Evolutionary conservation across 2,113 vertebrate genomes (phyloP).

Genomic region (Paratilapia polleni): DNA sequence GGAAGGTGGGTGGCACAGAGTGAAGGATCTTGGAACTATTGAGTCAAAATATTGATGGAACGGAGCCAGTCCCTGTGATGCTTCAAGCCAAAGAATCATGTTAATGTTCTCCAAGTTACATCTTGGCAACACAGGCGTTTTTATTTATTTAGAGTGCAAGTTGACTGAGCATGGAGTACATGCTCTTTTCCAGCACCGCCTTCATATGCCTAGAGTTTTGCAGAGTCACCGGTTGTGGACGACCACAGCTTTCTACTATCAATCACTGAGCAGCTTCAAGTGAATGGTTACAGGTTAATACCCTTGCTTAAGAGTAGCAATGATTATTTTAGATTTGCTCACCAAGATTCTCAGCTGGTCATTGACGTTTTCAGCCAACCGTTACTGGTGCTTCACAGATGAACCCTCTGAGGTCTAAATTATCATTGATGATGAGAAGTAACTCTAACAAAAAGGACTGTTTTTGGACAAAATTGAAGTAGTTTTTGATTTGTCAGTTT

Average conservation of each 20-base stretch:
- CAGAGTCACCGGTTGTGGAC: slow-evolving; percentile 1
- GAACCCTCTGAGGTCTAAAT: background rate
- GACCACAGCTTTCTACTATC: background rate
- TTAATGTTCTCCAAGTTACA: slow-evolving; percentile 53
- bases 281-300: background rate
- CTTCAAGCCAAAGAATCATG: slow-evolving; percentile 64
- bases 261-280: background rate
- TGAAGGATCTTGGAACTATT: slow-evolving; percentile 59
- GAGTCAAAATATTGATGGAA: slow-evolving; percentile 74
- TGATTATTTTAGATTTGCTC: background rate
- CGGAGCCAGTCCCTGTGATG: slow-evolving; percentile 50
- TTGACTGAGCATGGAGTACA: slow-evolving; percentile 32
- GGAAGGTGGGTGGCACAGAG: slow-evolving; percentile 54
- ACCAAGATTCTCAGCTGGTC: background rate
- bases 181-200: slow-evolving; percentile 17
- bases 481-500: background rate
- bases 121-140: slow-evolving; percentile 51
- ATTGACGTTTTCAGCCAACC: background rate
- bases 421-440: background rate
- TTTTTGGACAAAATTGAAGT: background rate
- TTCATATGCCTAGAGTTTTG: background rate
- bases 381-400: background rate
- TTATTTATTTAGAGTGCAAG: slow-evolving; percentile 41
- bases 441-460: background rate
- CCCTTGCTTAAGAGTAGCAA: background rate